Percentiles rank a stretch among this genome's conserved stretches.
phyloP scores from a whole-genome alignment of 2,888 invertebrate species.

The Leucophenga maculata region DNA sequence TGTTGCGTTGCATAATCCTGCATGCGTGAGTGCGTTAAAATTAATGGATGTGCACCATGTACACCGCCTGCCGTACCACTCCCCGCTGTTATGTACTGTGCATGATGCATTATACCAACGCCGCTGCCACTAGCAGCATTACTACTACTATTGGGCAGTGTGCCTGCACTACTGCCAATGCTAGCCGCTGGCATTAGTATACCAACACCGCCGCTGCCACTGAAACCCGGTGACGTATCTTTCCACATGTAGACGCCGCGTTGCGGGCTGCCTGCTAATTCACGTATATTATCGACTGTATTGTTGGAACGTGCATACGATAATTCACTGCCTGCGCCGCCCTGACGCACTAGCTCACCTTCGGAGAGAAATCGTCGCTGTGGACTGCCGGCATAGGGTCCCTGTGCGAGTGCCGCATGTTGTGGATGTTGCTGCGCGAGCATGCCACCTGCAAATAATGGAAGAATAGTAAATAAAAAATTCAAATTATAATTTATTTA shows the following conservation, averaged over 20 bases:
- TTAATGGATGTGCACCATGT: slow-evolving; percentile 62
- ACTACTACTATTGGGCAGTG: slow-evolving; percentile 63
- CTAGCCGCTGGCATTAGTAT: slow-evolving; percentile 44
- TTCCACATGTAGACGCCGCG: slow-evolving; percentile 87
- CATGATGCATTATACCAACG: slow-evolving; percentile 56
- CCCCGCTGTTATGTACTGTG: slow-evolving; percentile 64
- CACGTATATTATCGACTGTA: slow-evolving; percentile 89
- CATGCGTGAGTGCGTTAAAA: slow-evolving; percentile 67
- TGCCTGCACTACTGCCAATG: slow-evolving; percentile 69
- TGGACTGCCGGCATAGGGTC: slow-evolving; percentile 76
- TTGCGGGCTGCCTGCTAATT: slow-evolving; percentile 90
- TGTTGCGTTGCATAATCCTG: slow-evolving; percentile 62
- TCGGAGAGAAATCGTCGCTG: slow-evolving; percentile 86
- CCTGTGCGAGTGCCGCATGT: slow-evolving; percentile 54
- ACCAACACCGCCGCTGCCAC: slow-evolving; percentile 49
- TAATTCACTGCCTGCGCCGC: slow-evolving; percentile 73
- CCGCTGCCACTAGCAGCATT: slow-evolving; percentile 39
- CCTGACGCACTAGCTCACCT: slow-evolving; percentile 84
- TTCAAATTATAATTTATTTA: neutral
- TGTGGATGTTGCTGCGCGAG: slow-evolving; percentile 42
- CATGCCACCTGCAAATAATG: slow-evolving; percentile 4
- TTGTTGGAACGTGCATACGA: slow-evolving; percentile 81
- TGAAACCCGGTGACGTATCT: slow-evolving; percentile 80
- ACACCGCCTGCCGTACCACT: slow-evolving; percentile 49
- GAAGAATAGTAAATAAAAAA: neutral